These are phyloP conservation scores for Rhinoderma darwinii DNA, from an alignment of 2,113 vertebrate species.

Conservation along the genomic window DNA sequence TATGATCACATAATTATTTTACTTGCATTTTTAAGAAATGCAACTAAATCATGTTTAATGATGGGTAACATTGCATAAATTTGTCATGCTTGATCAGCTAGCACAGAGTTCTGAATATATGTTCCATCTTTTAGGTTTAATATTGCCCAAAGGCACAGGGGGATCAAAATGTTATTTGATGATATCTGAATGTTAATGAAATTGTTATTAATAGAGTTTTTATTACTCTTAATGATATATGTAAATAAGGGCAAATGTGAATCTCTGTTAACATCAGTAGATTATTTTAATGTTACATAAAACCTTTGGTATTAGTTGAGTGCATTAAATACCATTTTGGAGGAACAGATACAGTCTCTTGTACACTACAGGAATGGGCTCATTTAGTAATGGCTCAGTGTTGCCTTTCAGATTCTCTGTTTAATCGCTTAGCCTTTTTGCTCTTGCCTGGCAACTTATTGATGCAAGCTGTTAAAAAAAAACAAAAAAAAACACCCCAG, in stretches of 20 bases:
- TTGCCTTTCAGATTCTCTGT: background rate
- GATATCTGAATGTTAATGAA: constrained; percentile 72
- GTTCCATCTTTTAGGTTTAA: constrained; percentile 64
- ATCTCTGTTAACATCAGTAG: constrained; percentile 62
- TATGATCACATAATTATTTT: constrained; percentile 62
- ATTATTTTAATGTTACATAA: constrained; percentile 64
- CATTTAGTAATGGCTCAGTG: no score
- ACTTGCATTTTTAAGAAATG: constrained; percentile 63
- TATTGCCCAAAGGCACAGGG: constrained; percentile 68
- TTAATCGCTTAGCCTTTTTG: background rate
- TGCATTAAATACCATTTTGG: constrained; percentile 55
- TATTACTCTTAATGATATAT: constrained; percentile 74
- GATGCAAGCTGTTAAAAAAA: background rate
- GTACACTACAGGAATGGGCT: background rate
- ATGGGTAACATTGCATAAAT: constrained; percentile 68
- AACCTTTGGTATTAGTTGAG: constrained; percentile 65
- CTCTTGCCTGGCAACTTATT: background rate
- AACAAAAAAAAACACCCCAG: no score
- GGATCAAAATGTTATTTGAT: constrained; percentile 74
- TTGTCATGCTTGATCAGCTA: constrained; percentile 69
- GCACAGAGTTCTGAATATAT: constrained; percentile 68
- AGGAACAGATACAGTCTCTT: background rate
- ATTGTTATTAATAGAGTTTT: constrained; percentile 73
- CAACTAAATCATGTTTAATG: constrained; percentile 69
- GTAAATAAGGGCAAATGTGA: constrained; percentile 66